A percentile compares a stretch with the other conserved stretches of the same genome.
phyloP scores from a whole-genome alignment of 2,888 invertebrate species.

The Aplocera efformata region DNA sequence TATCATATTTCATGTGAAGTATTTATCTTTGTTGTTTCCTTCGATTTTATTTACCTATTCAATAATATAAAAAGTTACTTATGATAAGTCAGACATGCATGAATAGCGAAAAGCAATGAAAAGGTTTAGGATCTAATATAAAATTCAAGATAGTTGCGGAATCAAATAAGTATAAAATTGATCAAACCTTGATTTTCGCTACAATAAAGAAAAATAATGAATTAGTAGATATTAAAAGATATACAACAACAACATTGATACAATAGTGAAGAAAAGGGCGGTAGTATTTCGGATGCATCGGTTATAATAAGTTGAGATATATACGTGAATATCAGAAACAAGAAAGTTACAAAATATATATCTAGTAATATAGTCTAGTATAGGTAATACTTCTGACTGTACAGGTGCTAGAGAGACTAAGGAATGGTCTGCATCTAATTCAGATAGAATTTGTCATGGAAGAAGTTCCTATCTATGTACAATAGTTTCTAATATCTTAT shows the following conservation, averaged over 20 bases:
- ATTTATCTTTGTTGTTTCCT: too few species aligned
- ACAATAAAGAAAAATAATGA: constrained; percentile 34
- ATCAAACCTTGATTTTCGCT: constrained; percentile 36
- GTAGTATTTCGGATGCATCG: constrained; percentile 72
- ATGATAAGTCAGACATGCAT: constrained; percentile 24
- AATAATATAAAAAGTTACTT: constrained; percentile 9
- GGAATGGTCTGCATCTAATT: constrained; percentile 51
- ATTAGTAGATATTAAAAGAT: constrained; percentile 29
- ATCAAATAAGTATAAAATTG: constrained; percentile 18
- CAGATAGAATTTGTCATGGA: constrained; percentile 30
- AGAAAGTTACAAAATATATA: constrained; percentile 41
- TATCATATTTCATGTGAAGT: too few species aligned
- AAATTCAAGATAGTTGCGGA: constrained; percentile 13
- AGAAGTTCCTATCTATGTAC: constrained; percentile 35
- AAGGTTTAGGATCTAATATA: constrained; percentile 18
- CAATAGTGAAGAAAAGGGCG: constrained; percentile 79
- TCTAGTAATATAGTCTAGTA: too few species aligned
- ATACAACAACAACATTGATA: constrained; percentile 74
- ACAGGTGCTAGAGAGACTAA: constrained; percentile 56
- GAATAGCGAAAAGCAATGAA: constrained; percentile 32
- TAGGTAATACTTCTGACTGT: constrained; percentile 37
- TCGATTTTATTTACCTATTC: neutral
- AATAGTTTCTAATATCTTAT: constrained; percentile 13
- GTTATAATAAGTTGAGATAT: constrained; percentile 49
- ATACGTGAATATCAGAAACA: constrained; percentile 36